Percentiles rank a stretch among this genome's conserved stretches.
These are phyloP conservation scores for Carapus acus DNA, from an alignment of 2,797 vertebrate genomes.

Conservation along the genomic window DNA sequence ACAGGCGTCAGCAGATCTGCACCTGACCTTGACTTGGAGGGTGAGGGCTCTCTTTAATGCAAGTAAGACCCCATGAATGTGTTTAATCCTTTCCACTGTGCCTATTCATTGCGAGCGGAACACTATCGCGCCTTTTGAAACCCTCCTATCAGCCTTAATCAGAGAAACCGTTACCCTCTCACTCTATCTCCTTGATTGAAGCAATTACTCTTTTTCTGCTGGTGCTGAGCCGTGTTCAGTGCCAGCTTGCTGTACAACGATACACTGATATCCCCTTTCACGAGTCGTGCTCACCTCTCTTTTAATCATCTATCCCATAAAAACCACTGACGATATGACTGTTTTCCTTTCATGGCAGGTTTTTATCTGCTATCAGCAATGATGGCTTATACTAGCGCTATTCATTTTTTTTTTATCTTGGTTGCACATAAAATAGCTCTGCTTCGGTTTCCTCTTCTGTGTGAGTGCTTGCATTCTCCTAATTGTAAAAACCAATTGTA, in stretches of 20 bases:
- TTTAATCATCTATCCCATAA: conserved; percentile 31
- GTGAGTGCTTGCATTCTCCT: too few relatives aligned
- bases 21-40: not conserved
- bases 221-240: conserved; percentile 13
- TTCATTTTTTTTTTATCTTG: conserved; percentile 27
- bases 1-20: not conserved
- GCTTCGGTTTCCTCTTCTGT: conserved; percentile 1
- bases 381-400: conserved; percentile 20
- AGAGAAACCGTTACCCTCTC: conserved; percentile 45
- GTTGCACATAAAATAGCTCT: conserved; percentile 10
- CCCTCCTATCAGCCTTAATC: conserved; percentile 49
- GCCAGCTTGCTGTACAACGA: conserved; percentile 18
- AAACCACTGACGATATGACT: conserved; percentile 15
- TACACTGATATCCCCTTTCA: conserved; percentile 19
- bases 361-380: conserved; percentile 28
- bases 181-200: conserved; percentile 54
- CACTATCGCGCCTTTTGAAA: conserved; percentile 23
- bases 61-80: conserved; percentile 6
- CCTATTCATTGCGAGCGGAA: conserved; percentile 24
- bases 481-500: not conserved
- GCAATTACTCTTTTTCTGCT: conserved; percentile 50
- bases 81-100: conserved; percentile 4
- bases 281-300: conserved; percentile 46
- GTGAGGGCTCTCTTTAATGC: conserved; percentile 5
- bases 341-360: conserved; percentile 28